Evolutionary conservation across 1,140 invertebrate genomes (phyloP), one percentile per base, ranked within the genome.

Genomic region (Macrotrachela quadricornifera): DNA sequence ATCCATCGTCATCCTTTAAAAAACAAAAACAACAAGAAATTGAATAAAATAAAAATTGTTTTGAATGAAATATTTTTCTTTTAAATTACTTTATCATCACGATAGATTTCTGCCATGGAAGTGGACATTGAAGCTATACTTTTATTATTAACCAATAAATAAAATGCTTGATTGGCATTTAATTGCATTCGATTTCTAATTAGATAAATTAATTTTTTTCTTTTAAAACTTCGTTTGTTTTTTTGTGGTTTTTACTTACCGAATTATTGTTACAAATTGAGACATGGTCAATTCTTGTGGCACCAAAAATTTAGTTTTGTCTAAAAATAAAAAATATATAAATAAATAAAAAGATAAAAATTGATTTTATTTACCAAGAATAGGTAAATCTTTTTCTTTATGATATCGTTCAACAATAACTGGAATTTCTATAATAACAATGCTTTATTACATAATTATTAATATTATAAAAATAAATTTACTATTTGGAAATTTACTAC

Each of bases 61-160:
- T n/a, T n/a, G n/a, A n/a, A n/a, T n/a, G n/a, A n/a, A n/a, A n/a
- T n/a, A n/a, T n/a, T n/a, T n/a, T n/a, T n/a, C n/a, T n/a, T n/a
- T 30, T 2, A 30, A 30, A 30, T 30, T 30, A 30, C 21, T 30
- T 30, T 30, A 30, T 81, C 77, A 50, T 77, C 73, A 36, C 77
- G 73, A 67, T 86, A 84, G 0, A 83, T 75, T 64, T 86, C 80
- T 1, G 79, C 75, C 66, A 85, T 73, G 1, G 82, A 83, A 57
- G 79, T 71, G 30, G 80, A 81, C 67, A 83, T 76, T 56, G 77
- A 81, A 1, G 79, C 73, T 73, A 86, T 79, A 44, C 79, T 82
- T 63, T 78, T 76, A 64, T 84, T 82, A 68, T 83, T 83, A 16
- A 85, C 77, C 50, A 86, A 71, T 40, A 86, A 66, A 62, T 82